phyloP scores from a whole-genome alignment of 1,140 invertebrate genomes.

The Latrodectus geometricus region DNA sequence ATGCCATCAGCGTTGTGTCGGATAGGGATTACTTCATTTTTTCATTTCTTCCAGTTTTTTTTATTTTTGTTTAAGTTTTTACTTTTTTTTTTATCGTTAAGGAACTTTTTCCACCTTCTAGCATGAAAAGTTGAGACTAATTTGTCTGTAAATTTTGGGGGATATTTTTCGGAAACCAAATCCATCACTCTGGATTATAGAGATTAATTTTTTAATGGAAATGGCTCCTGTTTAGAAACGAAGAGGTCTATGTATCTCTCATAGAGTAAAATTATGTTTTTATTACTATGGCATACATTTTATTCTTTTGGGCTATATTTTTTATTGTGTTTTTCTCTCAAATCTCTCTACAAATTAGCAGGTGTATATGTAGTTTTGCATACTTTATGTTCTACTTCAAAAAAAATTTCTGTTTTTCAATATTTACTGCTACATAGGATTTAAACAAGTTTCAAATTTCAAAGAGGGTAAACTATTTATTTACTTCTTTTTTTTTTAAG shows the following conservation, averaged over 20 bases:
- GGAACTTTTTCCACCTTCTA: background rate
- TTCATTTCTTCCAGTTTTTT: background rate
- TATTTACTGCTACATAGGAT: too few species aligned
- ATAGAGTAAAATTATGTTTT: slow-evolving; percentile 42
- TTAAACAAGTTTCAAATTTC: too few species aligned
- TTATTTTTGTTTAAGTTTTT: slow-evolving; percentile 20
- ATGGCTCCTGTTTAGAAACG: slow-evolving; percentile 21
- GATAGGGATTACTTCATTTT: slow-evolving; percentile 29
- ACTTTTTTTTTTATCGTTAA: slow-evolving; percentile 19
- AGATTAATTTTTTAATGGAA: slow-evolving; percentile 62
- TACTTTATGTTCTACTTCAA: too few species aligned
- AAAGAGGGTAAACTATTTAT: too few species aligned
- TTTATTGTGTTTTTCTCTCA: too few species aligned
- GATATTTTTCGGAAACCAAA: slow-evolving; percentile 35
- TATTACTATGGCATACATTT: slow-evolving; percentile 40
- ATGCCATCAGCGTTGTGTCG: slow-evolving; percentile 21
- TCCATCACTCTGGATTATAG: slow-evolving; percentile 52
- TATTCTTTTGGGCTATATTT: background rate
- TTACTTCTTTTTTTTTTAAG: too few species aligned
- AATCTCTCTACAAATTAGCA: too few species aligned
- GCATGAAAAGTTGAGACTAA: slow-evolving; percentile 43
- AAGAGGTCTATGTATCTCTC: too few species aligned
- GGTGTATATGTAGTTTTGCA: too few species aligned
- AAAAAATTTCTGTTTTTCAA: too few species aligned
- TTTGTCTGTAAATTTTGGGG: slow-evolving; percentile 45